Base-by-base conservation (phyloP, 2,797 vertebrate species). In the Lithobates pipiens region DNA sequence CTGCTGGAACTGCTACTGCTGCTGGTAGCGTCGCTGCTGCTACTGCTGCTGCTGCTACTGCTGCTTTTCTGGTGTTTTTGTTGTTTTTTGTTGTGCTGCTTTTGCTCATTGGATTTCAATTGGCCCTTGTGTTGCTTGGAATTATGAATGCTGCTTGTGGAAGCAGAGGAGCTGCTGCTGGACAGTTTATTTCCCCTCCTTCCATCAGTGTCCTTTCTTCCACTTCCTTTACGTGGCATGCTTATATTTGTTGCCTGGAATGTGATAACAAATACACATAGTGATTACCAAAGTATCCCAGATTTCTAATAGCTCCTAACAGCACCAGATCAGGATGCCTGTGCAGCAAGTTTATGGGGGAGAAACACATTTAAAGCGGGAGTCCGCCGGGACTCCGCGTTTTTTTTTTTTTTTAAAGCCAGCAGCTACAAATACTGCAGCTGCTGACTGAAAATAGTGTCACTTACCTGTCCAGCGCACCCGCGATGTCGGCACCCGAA, bases 181-280 rank as follows among this genome's bases (percentile, higher is more conserved):
- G 25, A 32, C 13, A 91, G 91, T 10, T 86, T 71, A 0, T 5
- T 61, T 82, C 88, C 74, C 36, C 0, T 3, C 0, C 7, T 1
- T 0, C 74, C 50, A 0, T 91, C 86, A 83, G 57, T 46, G 16
- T 36, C 16, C 13, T 72, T 57, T 32, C 36, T 6, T 61, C 18
- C n/a, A 0, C 9, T 2, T 16, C 9, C 89, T 89, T 11, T 72
- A 81, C n/a, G 8, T 0, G 10, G 0, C 3, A 13, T 67, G 72
- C 87, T 89, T 88, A 80, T 87, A 78, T 89, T 91, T 89, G n/a
- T 68, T 68, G 63, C 80, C 91, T 93, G 80, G 16, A 86, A 85
- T 67, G 27, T 39, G 1, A 63, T 21, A 36, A 61, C 3, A 61
- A 73, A 15, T 0, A 27, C 15, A 29, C 5, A 5, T 54, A 13